These are phyloP conservation scores for Volucella zonaria DNA, from an alignment of 2,888 invertebrate species.

Conservation along the genomic window DNA sequence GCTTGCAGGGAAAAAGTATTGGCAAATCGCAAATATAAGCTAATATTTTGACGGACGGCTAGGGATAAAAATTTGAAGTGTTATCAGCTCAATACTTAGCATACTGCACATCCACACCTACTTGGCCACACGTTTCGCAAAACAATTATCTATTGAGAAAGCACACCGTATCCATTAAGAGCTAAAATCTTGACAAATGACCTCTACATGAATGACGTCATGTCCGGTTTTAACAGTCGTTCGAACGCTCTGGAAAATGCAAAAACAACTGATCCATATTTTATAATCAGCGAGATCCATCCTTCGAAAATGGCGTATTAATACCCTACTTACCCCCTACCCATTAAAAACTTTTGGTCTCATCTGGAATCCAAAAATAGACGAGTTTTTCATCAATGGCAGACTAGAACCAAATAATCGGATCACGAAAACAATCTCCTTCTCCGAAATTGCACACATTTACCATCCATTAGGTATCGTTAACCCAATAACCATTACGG, in stretches of 20 bases:
- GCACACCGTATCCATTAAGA: neutral
- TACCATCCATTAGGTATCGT: neutral
- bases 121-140: neutral
- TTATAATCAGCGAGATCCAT: neutral
- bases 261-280: neutral
- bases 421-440: neutral
- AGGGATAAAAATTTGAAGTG: neutral
- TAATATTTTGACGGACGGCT: neutral
- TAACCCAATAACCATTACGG: neutral
- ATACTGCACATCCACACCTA: neutral
- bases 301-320: neutral
- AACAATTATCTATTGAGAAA: neutral
- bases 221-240: neutral
- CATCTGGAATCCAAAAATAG: neutral
- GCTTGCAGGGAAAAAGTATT: neutral
- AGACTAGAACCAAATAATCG: neutral
- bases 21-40: neutral
- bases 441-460: constrained; percentile 1
- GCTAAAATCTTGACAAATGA: neutral
- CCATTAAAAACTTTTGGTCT: neutral
- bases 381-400: neutral
- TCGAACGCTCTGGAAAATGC: neutral
- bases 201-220: neutral
- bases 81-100: neutral
- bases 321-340: too few species aligned